These are phyloP conservation scores for Nesogale talazaci DNA, from an alignment of 2,113 vertebrate genomes.

Conservation along the genomic window DNA sequence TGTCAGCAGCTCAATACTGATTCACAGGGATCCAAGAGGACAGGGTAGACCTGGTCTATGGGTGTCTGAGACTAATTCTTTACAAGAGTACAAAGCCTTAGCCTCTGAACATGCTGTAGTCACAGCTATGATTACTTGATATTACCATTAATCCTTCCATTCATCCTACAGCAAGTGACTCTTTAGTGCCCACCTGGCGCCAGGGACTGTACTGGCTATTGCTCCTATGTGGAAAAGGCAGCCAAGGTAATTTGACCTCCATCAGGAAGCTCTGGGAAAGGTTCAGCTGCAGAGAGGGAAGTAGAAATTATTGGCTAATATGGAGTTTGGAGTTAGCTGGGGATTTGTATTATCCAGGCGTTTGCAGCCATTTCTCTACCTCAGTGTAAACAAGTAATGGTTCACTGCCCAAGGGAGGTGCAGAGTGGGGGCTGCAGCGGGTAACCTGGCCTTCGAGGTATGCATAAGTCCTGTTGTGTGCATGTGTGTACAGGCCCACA, in stretches of 20 bases:
- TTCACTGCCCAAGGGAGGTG: neutral
- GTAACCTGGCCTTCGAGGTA: neutral
- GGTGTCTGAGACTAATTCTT: too few species aligned
- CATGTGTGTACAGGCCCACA: neutral
- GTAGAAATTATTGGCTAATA: constrained; percentile 63
- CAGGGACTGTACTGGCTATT: neutral
- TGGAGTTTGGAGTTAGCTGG: constrained; percentile 64
- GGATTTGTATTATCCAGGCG: constrained; percentile 61
- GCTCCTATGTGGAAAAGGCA: neutral
- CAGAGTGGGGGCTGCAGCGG: neutral
- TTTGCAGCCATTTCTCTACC: constrained; percentile 41
- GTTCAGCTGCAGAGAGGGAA: constrained; percentile 62
- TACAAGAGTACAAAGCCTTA: too few species aligned
- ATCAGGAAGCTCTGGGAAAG: constrained; percentile 59
- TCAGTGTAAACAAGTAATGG: constrained; percentile 11
- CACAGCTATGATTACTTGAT: neutral
- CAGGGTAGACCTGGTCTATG: too few species aligned
- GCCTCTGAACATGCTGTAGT: neutral
- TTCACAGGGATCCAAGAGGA: too few species aligned
- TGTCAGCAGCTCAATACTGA: too few species aligned
- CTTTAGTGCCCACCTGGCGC: neutral
- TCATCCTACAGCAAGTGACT: neutral
- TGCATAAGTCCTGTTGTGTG: neutral
- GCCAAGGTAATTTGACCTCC: constrained; percentile 19
- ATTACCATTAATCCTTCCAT: neutral